These are phyloP conservation scores for Myripristis murdjan DNA, from an alignment of 2,797 vertebrate species.

Conservation along the genomic window DNA sequence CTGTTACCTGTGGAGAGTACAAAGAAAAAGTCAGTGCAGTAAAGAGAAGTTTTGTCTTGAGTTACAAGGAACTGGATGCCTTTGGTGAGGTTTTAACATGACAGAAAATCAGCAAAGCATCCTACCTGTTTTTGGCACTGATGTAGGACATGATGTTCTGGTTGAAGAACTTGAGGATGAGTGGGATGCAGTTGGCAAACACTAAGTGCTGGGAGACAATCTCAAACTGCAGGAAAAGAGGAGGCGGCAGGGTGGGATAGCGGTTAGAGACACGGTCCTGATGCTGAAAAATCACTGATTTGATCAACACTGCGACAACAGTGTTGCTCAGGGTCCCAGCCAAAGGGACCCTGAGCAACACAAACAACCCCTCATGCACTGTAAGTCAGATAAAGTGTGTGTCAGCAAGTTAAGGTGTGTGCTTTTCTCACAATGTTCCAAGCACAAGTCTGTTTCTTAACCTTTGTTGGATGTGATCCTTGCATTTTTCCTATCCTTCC, in stretches of 20 bases:
- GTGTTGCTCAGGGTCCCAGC: too few species aligned
- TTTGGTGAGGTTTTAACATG: neutral
- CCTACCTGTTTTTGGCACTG: conserved; percentile 97
- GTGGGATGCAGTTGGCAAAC: conserved; percentile 98
- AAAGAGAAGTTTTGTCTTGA: too few species aligned
- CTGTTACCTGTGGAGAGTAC: too few species aligned
- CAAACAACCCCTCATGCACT: neutral
- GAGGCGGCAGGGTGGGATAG: conserved; percentile 17
- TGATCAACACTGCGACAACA: neutral
- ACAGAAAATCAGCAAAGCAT: neutral
- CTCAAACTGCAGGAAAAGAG: conserved; percentile 89
- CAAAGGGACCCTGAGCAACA: neutral
- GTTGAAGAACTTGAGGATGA: conserved; percentile 99
- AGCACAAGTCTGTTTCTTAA: too few species aligned
- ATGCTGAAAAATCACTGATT: neutral
- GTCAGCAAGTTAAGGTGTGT: too few species aligned
- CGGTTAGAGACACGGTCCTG: conserved; percentile 4
- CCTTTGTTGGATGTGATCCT: too few species aligned
- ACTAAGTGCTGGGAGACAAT: conserved; percentile 92
- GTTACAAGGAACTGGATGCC: neutral
- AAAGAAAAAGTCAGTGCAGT: too few species aligned
- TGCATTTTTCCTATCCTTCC: too few species aligned
- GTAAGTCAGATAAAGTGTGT: neutral
- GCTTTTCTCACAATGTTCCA: too few species aligned
- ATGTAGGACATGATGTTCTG: conserved; percentile 99